Evolutionary conservation across 2,113 vertebrate species (phyloP).

Genomic region (Phrynosoma platyrhinos): DNA sequence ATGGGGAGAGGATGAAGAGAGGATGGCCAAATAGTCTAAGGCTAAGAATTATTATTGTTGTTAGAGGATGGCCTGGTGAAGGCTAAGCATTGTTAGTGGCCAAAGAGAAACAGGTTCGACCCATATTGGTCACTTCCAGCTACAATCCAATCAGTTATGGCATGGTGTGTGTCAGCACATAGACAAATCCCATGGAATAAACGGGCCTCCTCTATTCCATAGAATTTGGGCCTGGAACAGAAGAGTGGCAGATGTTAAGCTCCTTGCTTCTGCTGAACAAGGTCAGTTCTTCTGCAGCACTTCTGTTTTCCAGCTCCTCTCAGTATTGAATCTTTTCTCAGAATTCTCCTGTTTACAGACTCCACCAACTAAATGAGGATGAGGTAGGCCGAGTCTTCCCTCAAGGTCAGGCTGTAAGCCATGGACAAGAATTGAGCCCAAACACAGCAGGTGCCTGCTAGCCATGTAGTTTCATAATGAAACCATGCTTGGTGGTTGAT

Average conservation of each 20-base stretch:
- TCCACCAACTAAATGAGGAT: not conserved
- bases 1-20: no score
- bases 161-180: no score
- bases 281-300: not conserved
- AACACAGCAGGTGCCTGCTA: not conserved
- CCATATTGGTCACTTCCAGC: no score
- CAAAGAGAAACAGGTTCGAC: no score
- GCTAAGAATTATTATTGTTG: no score
- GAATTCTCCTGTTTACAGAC: not conserved
- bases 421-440: not conserved
- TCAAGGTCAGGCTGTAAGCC: not conserved
- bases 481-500: not conserved
- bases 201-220: no score
- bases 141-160: no score
- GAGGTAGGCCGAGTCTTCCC: not conserved
- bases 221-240: not conserved
- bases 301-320: constrained; percentile 8
- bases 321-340: not conserved
- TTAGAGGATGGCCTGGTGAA: no score
- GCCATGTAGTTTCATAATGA: not conserved
- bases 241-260: not conserved
- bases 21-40: no score
- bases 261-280: not conserved
- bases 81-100: no score
- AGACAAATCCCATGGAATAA: no score